Percentiles rank a stretch among this genome's conserved stretches.
Evolutionary conservation across 2,113 vertebrate genomes (phyloP).

Genomic region (Lycaon pictus): DNA sequence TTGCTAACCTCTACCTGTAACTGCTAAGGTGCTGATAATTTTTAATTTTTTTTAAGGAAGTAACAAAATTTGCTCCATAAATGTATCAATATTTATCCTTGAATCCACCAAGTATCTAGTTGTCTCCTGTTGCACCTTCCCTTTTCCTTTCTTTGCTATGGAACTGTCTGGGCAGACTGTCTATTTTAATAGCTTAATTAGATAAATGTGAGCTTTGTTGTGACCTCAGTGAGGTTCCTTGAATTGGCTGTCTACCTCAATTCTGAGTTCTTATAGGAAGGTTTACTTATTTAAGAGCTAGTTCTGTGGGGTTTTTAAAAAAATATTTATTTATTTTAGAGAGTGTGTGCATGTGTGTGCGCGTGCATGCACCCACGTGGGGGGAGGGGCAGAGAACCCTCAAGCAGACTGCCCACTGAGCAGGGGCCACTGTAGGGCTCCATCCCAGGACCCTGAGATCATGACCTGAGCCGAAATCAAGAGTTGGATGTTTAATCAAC

Average conservation of each 20-base stretch:
- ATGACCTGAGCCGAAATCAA: background rate
- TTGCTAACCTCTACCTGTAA: background rate
- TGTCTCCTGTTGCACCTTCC: background rate
- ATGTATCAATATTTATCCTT: background rate
- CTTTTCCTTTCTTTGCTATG: background rate
- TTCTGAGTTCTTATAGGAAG: slow-evolving; percentile 5
- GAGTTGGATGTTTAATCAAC: background rate
- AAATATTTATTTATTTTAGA: background rate
- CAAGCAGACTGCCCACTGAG: background rate
- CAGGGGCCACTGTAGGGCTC: background rate
- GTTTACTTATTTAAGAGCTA: background rate
- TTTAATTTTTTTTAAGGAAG: background rate
- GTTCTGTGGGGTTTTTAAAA: background rate
- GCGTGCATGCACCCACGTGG: background rate
- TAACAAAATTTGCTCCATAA: slow-evolving; percentile 44
- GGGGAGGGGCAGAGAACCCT: background rate
- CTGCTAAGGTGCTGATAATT: slow-evolving; percentile 14
- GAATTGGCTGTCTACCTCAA: background rate
- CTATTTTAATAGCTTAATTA: background rate
- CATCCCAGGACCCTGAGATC: background rate
- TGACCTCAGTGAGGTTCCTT: background rate
- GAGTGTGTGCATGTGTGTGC: background rate
- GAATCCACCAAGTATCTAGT: background rate
- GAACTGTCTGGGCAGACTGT: background rate
- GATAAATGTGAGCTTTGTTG: background rate